phyloP scores from a whole-genome alignment of 2,888 invertebrate genomes.

The Morpho deidamia region DNA sequence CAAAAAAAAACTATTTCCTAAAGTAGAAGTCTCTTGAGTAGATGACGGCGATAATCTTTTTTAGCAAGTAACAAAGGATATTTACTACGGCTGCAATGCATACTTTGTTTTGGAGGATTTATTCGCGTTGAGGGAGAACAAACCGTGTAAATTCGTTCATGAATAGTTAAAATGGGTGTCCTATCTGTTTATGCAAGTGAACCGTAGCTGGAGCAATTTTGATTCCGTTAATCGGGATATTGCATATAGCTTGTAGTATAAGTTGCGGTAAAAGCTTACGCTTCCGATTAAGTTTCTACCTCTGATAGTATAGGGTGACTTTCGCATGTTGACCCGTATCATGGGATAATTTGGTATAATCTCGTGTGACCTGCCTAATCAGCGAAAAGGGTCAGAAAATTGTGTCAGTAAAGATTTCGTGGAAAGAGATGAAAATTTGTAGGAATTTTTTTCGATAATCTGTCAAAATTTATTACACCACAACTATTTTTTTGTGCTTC shows the following conservation, averaged over 20 bases:
- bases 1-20: background rate
- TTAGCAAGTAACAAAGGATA: background rate
- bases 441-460: no score
- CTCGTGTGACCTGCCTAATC: no score
- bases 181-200: constrained; percentile 46
- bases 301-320: no score
- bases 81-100: constrained; percentile 6
- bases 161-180: constrained; percentile 29
- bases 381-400: no score
- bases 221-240: background rate
- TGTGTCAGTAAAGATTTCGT: no score
- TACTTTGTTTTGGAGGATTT: constrained; percentile 36
- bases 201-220: background rate
- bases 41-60: background rate
- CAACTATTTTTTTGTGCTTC: no score
- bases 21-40: background rate
- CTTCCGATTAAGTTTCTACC: no score
- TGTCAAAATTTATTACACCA: no score
- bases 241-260: background rate
- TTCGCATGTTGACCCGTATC: no score
- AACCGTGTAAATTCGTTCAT: constrained; percentile 18
- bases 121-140: constrained; percentile 16
- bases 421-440: no score
- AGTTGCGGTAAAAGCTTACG: no score
- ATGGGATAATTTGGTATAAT: no score